Evolutionary conservation across 2,113 vertebrate genomes (phyloP).

Genomic region (Passer domesticus): DNA sequence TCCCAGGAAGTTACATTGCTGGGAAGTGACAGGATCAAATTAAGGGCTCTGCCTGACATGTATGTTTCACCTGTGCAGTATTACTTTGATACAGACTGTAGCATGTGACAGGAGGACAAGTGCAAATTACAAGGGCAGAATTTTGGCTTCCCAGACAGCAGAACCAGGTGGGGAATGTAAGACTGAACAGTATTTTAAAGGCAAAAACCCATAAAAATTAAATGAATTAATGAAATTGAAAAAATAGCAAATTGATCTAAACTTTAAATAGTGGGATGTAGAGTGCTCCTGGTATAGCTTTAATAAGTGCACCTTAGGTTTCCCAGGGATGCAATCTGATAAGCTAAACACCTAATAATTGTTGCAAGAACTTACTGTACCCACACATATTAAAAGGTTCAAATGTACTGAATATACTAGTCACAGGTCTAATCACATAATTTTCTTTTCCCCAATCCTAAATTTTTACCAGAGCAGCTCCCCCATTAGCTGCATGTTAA

Average conservation of each 20-base stretch:
- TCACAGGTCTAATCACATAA: not conserved
- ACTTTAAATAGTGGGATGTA: not conserved
- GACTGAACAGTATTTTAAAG: not conserved
- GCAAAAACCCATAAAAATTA: not conserved
- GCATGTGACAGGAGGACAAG: not conserved
- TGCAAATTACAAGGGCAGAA: conserved; percentile 36
- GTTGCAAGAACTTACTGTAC: not conserved
- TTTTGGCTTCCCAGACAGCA: conserved; percentile 9
- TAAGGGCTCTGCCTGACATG: not conserved
- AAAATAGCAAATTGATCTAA: not conserved
- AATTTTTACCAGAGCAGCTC: not conserved
- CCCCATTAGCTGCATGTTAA: not conserved
- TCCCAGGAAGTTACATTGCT: not conserved
- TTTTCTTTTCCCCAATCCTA: not conserved
- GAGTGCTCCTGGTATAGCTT: not conserved
- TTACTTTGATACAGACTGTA: not conserved
- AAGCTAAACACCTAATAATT: not conserved
- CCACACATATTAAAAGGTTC: not conserved
- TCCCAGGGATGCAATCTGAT: not conserved
- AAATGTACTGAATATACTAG: not conserved
- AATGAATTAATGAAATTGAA: not conserved
- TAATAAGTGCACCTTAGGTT: not conserved
- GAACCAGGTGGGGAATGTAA: conserved; percentile 6
- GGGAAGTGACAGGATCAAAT: not conserved
- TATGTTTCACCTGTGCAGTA: not conserved